Base-by-base conservation (phyloP, 1,140 invertebrate species). In the Drosophila kikkawai region DNA sequence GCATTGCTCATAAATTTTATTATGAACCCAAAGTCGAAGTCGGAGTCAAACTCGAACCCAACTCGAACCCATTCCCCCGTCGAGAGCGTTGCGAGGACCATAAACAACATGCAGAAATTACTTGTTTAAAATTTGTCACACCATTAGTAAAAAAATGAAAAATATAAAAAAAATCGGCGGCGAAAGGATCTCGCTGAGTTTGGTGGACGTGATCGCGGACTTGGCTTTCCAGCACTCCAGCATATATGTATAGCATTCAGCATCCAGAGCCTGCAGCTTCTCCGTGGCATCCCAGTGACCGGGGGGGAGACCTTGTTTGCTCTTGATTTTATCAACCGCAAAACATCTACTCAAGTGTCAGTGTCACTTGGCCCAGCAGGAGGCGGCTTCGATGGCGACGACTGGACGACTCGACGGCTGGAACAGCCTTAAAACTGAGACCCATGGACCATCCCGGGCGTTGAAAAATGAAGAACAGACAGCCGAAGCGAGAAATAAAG, bases 71-170 rank as follows among this genome's bases (percentile, higher is more conserved):
- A 57, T 76, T 47, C 84, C 74, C 84, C 84, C 81, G 85, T 88
- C 68, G 84, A 74, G 84, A 76, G 61, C 74, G 69, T 80, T 81
- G 82, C 84, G 80, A 78, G 79, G 84, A 80, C 88, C 86, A 91
- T 90, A 90, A 90, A 90, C 85, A 90, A 90, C 85, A 90, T 90
- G 86, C 85, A 90, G 85, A 90, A 90, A 90, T 90, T 90, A 90
- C 85, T 90, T 90, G 85, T 90, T 91, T 85, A 90, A 90, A 90
- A 90, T 90, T 90, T 90, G 85, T 90, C 85, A 90, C 85, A 90
- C 85, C 85, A 90, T 90, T 90, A 90, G 85, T 85, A 90, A 85
- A 79, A 79, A 71, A 71, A 48, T 57, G 34, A 79, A 69, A 73
- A 51, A 63, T n/a, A 44, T 32, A 53, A 68, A 70, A 70, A 71